Evolutionary conservation across 2,888 invertebrate species (phyloP).

Genomic region (Cantharis lateralis): DNA sequence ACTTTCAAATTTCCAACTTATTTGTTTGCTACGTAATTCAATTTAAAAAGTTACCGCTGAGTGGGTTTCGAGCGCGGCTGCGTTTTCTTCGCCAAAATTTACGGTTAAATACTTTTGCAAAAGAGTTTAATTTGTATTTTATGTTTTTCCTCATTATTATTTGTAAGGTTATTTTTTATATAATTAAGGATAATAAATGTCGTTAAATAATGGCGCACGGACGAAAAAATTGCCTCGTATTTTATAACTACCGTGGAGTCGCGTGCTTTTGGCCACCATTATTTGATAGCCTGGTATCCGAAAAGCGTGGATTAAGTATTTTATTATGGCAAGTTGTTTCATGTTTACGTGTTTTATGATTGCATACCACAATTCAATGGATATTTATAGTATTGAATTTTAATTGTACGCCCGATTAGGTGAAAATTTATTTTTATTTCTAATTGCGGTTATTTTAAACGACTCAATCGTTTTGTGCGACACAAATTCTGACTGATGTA

Average conservation of each 20-base stretch:
- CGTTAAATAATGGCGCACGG: conserved; percentile 16
- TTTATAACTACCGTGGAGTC: conserved; percentile 22
- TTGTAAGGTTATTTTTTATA: conserved; percentile 5
- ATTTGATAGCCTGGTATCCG: conserved; percentile 25
- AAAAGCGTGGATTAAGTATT: conserved; percentile 24
- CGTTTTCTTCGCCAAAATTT: not conserved
- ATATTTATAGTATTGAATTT: conserved; percentile 16
- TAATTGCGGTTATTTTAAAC: not conserved
- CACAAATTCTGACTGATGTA: not conserved
- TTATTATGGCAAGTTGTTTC: conserved; percentile 19
- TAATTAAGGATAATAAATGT: conserved; percentile 17
- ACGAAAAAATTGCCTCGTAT: conserved; percentile 22
- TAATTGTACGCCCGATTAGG: conserved; percentile 7
- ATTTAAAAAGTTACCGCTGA: not conserved
- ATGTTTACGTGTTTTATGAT: conserved; percentile 21
- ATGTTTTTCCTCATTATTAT: not conserved
- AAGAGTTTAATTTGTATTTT: not conserved
- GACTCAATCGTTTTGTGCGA: not conserved
- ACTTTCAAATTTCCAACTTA: not conserved
- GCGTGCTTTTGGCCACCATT: conserved; percentile 24
- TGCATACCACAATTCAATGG: conserved; percentile 6
- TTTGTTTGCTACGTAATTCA: not conserved
- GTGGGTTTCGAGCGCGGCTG: not conserved
- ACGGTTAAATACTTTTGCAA: not conserved
- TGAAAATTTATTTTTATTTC: not conserved